Percentiles rank a stretch among this genome's conserved stretches.
These are phyloP conservation scores for Montipora foliosa DNA, from an alignment of 64 coral and sea anemone species.

Conservation along the genomic window DNA sequence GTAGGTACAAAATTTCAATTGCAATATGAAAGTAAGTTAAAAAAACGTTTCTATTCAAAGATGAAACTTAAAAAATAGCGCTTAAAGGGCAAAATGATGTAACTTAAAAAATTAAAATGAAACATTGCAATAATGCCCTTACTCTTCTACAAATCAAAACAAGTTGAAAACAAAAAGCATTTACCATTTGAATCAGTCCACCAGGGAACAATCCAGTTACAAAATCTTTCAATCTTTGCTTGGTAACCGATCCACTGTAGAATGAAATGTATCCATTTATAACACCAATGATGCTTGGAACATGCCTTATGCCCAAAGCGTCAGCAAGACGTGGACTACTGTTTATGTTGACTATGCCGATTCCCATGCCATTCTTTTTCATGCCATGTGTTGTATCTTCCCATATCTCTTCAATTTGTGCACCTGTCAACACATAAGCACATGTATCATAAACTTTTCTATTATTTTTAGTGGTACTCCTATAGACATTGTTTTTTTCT, in stretches of 20 bases:
- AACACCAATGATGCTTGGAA: conserved; percentile 88
- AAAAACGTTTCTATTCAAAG: too few species aligned
- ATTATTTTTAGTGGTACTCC: too few species aligned
- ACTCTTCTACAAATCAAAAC: too few species aligned
- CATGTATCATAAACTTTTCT: background rate
- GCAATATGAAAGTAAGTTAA: too few species aligned
- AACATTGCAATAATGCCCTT: too few species aligned
- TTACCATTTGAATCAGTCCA: conserved; percentile 76
- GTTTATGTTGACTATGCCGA: conserved; percentile 79
- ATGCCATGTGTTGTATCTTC: conserved; percentile 74
- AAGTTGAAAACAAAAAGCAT: background rate
- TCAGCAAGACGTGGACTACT: conserved; percentile 74
- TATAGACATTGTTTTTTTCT: too few species aligned
- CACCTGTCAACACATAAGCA: conserved; percentile 56
- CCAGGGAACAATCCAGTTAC: conserved; percentile 65
- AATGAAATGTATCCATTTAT: conserved; percentile 79
- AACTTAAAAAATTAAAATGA: too few species aligned
- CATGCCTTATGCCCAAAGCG: conserved; percentile 44
- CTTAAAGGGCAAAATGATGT: too few species aligned
- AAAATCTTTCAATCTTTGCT: conserved; percentile 77
- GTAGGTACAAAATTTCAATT: too few species aligned
- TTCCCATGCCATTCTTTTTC: conserved; percentile 77
- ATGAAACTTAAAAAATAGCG: too few species aligned
- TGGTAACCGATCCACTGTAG: conserved; percentile 61
- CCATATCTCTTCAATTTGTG: conserved; percentile 81